phyloP scores from a whole-genome alignment of 2,113 vertebrate species.

The Mesocricetus auratus region DNA sequence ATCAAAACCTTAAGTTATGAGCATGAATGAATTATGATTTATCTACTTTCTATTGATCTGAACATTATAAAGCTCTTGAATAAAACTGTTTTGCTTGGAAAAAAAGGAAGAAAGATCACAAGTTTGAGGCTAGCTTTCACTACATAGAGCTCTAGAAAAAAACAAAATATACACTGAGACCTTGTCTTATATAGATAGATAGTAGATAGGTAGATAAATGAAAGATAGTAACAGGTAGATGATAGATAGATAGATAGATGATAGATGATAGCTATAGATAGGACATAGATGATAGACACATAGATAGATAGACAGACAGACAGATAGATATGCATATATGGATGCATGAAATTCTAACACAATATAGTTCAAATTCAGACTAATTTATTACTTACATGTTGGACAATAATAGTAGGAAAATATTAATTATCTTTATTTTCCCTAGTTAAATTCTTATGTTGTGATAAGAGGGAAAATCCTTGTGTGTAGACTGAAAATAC shows the following conservation, averaged over 20 bases:
- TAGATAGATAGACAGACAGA: not conserved
- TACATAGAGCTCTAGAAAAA: not conserved
- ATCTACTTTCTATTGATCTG: not conserved
- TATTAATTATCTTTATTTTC: not conserved
- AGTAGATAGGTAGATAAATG: not conserved
- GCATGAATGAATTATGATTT: not conserved
- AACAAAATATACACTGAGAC: not conserved
- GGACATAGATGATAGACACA: no score
- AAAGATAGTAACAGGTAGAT: no score
- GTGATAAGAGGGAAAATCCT: not conserved
- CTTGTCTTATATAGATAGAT: no score
- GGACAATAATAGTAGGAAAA: not conserved
- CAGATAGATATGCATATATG: not conserved
- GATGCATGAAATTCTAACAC: not conserved
- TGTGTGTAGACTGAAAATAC: not conserved
- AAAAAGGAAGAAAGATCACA: not conserved
- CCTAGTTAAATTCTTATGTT: not conserved
- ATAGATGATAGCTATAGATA: not conserved
- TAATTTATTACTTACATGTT: not conserved
- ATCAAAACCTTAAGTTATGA: constrained; percentile 32
- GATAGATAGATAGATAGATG: not conserved
- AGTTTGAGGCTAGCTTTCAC: not conserved
- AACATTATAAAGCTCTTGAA: not conserved
- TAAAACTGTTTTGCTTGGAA: not conserved
- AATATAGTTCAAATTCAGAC: not conserved